phyloP scores from a whole-genome alignment of 2,888 invertebrate genomes.

The Scaptomyza cyrtandrae region DNA sequence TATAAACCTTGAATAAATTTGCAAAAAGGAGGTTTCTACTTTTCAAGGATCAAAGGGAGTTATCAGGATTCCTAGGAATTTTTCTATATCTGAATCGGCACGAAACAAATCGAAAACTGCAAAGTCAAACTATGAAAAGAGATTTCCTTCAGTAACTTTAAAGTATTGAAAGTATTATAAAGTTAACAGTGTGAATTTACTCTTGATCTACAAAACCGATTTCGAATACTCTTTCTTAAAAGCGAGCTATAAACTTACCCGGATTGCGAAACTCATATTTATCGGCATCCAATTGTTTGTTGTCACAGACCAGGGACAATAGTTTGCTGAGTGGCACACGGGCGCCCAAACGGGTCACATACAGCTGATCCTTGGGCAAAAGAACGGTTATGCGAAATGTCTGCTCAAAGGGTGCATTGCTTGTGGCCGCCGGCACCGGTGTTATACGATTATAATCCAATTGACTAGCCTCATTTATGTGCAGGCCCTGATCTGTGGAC shows the following conservation, averaged over 20 bases:
- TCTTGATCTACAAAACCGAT: background rate
- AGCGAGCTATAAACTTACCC: conserved; percentile 83
- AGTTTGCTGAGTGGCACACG: conserved; percentile 89
- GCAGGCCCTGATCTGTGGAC: conserved; percentile 78
- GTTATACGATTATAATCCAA: conserved; percentile 84
- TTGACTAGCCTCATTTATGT: conserved; percentile 84
- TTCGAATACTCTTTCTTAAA: background rate
- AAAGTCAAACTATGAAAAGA: no score
- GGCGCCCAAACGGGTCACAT: conserved; percentile 90
- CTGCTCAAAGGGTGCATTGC: conserved; percentile 85
- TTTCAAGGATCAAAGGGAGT: no score
- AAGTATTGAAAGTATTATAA: background rate
- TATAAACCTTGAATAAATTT: no score
- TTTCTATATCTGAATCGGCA: no score
- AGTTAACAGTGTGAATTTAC: background rate
- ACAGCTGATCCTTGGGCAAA: conserved; percentile 91
- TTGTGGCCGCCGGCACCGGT: conserved; percentile 82
- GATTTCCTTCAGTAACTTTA: no score
- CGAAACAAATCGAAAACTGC: no score
- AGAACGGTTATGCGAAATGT: conserved; percentile 87
- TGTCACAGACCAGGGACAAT: conserved; percentile 89
- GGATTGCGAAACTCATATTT: conserved; percentile 92
- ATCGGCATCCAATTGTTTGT: conserved; percentile 89
- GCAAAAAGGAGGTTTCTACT: no score
- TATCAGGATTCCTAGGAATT: no score